Conservation (phyloP, 1,140 invertebrate species). For the Saccostrea echinata region DNA sequence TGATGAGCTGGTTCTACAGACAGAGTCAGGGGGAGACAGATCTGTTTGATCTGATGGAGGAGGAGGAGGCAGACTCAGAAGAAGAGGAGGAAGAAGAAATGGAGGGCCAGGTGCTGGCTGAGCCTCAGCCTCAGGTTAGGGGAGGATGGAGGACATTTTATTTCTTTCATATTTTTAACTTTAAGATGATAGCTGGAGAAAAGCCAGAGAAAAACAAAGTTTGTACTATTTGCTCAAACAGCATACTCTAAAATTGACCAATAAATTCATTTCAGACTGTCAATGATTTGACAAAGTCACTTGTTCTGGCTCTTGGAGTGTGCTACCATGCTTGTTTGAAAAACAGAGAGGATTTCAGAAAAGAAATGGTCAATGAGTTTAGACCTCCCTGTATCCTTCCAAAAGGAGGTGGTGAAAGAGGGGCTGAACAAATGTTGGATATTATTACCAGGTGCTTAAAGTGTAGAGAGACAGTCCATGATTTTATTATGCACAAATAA, state of each 20-base stretch:
- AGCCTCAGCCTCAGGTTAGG: neutral
- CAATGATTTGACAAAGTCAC: constrained; percentile 62
- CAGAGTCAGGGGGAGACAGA: no score
- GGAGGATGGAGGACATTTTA: no score
- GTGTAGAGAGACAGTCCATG: no score
- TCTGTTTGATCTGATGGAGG: constrained; percentile 56
- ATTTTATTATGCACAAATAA: no score
- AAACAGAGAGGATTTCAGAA: constrained; percentile 66
- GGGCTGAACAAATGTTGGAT: neutral
- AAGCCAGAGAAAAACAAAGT: no score
- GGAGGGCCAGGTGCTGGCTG: neutral
- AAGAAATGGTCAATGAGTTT: neutral
- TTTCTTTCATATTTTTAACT: no score
- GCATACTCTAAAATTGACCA: neutral
- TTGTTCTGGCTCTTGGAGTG: constrained; percentile 72
- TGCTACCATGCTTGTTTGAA: constrained; percentile 74
- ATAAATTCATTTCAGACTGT: constrained; percentile 13
- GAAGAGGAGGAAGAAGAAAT: constrained; percentile 52
- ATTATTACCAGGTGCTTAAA: constrained; percentile 10
- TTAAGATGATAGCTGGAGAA: no score
- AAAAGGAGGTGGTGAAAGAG: neutral
- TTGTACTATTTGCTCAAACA: neutral
- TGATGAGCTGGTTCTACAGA: constrained; percentile 73
- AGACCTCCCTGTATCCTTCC: neutral
- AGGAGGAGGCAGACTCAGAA: constrained; percentile 46